Evolutionary conservation across 2,113 vertebrate genomes (phyloP).

Genomic region (Oreochromis tanganicae): DNA sequence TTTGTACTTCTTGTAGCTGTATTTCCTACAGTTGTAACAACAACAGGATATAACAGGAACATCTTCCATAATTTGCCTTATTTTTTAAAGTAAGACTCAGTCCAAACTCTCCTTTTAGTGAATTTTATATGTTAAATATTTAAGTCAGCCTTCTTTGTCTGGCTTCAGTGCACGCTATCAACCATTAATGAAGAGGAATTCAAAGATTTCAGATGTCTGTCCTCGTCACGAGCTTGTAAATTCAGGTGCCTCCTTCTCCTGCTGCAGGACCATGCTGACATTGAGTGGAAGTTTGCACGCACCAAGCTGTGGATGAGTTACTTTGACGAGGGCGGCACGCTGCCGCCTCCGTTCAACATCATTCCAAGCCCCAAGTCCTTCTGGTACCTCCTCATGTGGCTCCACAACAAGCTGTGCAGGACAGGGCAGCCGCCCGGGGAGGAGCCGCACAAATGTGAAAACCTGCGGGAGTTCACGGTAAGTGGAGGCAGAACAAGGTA

Average conservation of each 20-base stretch:
- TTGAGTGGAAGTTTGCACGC: conserved; percentile 97
- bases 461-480: conserved; percentile 87
- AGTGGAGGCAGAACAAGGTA: not conserved
- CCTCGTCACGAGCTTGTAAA: not conserved
- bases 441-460: conserved; percentile 79
- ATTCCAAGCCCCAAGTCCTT: conserved; percentile 92
- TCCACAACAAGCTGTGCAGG: conserved; percentile 83
- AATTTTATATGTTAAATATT: not conserved
- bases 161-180: not conserved
- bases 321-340: conserved; percentile 94
- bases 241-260: not conserved
- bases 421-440: conserved; percentile 71
- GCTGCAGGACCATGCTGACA: conserved; percentile 89
- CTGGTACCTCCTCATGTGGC: conserved; percentile 90
- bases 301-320: conserved; percentile 99
- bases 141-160: not conserved
- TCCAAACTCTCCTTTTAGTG: not conserved
- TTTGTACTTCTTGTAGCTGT: not conserved
- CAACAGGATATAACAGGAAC: not conserved
- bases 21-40: not conserved
- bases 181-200: not conserved
- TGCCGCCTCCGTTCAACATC: conserved; percentile 94
- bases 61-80: not conserved
- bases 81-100: not conserved
- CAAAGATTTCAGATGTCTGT: not conserved